These are phyloP conservation scores for Tragelaphus scriptus DNA, from an alignment of 2,113 vertebrate genomes.

Conservation along the genomic window DNA sequence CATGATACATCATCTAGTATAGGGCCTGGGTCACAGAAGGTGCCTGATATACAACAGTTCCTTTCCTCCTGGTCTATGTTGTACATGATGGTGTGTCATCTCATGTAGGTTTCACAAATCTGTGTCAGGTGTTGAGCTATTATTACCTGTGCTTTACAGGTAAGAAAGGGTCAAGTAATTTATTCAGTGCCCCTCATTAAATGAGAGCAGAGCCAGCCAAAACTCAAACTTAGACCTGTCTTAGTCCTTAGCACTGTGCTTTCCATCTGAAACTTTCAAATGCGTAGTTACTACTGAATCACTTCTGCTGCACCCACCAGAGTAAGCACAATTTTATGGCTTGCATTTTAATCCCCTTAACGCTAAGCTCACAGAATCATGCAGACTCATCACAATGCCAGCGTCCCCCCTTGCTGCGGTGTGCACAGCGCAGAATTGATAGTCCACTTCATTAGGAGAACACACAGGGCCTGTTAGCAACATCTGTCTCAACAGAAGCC, in stretches of 20 bases:
- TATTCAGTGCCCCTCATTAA: not conserved
- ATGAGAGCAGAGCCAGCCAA: not conserved
- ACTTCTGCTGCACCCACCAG: not conserved
- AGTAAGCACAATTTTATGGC: conserved; percentile 37
- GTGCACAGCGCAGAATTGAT: conserved; percentile 46
- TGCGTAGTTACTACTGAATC: not conserved
- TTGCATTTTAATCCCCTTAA: conserved; percentile 46
- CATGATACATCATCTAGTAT: not conserved
- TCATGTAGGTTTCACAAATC: not conserved
- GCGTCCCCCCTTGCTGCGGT: not conserved
- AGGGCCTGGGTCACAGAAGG: not conserved
- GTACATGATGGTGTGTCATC: not conserved
- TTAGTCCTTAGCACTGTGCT: not conserved
- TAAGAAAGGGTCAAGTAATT: not conserved
- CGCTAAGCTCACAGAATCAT: conserved; percentile 24
- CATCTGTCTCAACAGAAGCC: not conserved
- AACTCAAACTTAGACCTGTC: not conserved
- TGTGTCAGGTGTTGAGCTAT: not conserved
- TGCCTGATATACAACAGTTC: not conserved
- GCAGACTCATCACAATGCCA: conserved; percentile 46
- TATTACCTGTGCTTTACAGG: not conserved
- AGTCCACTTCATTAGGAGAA: conserved; percentile 64
- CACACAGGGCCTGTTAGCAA: conserved; percentile 59
- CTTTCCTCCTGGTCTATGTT: not conserved
- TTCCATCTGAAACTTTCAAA: not conserved